These are phyloP conservation scores for Motacilla tschutschensis DNA, from an alignment of 2,113 vertebrate genomes.

Conservation along the genomic window DNA sequence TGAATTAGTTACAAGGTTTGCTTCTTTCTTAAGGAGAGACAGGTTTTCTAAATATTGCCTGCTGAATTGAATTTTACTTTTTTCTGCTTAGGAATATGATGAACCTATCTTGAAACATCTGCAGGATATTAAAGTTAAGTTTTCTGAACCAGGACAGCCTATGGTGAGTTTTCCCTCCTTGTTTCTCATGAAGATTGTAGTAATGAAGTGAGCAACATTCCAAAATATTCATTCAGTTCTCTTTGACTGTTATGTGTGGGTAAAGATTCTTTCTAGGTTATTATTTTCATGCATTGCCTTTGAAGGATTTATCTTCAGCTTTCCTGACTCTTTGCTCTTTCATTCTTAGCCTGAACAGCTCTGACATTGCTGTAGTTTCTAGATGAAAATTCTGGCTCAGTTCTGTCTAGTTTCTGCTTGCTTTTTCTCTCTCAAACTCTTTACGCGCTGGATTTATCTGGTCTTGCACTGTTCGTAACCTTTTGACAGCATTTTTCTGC, in stretches of 20 bases:
- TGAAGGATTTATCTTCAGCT: not conserved
- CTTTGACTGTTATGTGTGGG: not conserved
- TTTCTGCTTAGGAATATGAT: slow-evolving; percentile 85
- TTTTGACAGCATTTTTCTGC: slow-evolving; percentile 21
- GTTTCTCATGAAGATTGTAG: not conserved
- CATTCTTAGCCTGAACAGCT: not conserved
- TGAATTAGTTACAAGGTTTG: not conserved
- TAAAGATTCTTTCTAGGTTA: not conserved
- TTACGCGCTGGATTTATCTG: not conserved
- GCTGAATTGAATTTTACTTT: not conserved
- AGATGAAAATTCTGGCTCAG: not conserved
- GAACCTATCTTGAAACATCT: slow-evolving; percentile 95
- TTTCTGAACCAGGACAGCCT: slow-evolving; percentile 91
- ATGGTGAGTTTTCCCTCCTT: slow-evolving; percentile 81
- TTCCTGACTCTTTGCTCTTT: not conserved
- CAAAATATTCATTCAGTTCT: not conserved
- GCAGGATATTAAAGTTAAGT: slow-evolving; percentile 95
- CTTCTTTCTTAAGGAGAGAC: not conserved
- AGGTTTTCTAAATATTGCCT: not conserved
- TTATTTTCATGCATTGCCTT: not conserved
- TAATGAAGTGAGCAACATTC: not conserved
- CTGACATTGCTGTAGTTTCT: not conserved
- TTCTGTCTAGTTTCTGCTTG: not conserved
- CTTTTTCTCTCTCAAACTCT: not conserved
- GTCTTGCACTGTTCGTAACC: slow-evolving; percentile 51